phyloP scores from a whole-genome alignment of 2,797 vertebrate species.

The Dallia pectoralis region DNA sequence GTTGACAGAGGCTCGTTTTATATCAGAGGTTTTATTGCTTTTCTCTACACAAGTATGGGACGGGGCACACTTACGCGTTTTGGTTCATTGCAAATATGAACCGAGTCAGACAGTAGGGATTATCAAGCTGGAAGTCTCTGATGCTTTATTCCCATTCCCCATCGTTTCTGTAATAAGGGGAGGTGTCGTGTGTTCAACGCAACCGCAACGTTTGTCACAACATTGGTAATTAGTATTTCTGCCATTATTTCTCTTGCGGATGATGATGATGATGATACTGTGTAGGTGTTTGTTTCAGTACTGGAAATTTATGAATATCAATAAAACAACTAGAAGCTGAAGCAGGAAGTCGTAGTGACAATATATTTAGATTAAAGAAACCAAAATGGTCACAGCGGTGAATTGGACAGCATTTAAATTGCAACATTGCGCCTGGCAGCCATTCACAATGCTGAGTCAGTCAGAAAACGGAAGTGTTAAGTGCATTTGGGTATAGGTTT shows the following conservation, averaged over 20 bases:
- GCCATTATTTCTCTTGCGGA: constrained; percentile 31
- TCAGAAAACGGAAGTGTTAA: constrained; percentile 16
- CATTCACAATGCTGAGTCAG: constrained; percentile 18
- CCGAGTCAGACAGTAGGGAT: constrained; percentile 32
- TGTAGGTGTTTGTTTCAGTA: constrained; percentile 47
- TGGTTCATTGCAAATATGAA: constrained; percentile 51
- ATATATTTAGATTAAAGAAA: background rate
- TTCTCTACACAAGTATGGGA: no score
- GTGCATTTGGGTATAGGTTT: constrained; percentile 5
- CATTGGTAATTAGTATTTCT: constrained; percentile 61
- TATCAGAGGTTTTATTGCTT: constrained; percentile 33
- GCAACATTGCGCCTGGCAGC: constrained; percentile 26
- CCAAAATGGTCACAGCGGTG: background rate
- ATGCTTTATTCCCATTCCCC: constrained; percentile 28
- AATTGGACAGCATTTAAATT: constrained; percentile 7
- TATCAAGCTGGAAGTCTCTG: constrained; percentile 51
- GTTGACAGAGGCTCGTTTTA: constrained; percentile 66
- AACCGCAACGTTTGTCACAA: constrained; percentile 52
- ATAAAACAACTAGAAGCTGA: constrained; percentile 22
- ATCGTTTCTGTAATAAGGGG: constrained; percentile 39
- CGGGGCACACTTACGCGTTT: no score
- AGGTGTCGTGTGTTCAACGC: constrained; percentile 39
- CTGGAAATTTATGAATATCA: constrained; percentile 8
- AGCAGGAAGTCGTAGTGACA: constrained; percentile 8
- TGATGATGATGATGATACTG: constrained; percentile 46